phyloP scores from a whole-genome alignment of 2,888 invertebrate species.

The Bellardia pandia region DNA sequence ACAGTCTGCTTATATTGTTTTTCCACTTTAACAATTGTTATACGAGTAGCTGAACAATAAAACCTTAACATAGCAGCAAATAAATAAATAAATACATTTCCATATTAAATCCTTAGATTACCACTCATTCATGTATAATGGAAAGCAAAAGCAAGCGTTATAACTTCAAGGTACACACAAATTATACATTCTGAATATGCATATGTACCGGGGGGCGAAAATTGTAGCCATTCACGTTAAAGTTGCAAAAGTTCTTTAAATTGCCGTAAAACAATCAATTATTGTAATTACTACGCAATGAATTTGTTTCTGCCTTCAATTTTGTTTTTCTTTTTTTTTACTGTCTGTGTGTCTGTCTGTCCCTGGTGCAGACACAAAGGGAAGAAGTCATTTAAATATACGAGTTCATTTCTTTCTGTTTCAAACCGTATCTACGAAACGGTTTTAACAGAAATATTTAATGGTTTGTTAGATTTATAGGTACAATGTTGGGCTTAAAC shows the following conservation, averaged over 20 bases:
- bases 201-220: neutral
- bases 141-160: slow-evolving; percentile 12
- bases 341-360: slow-evolving; percentile 2
- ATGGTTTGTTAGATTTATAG: slow-evolving; percentile 12
- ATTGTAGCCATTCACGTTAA: slow-evolving; percentile 1
- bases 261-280: slow-evolving; percentile 70
- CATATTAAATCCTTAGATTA: slow-evolving; percentile 60
- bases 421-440: neutral
- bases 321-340: neutral
- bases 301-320: slow-evolving; percentile 33
- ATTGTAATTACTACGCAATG: slow-evolving; percentile 66
- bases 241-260: slow-evolving; percentile 45
- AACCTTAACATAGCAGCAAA: slow-evolving; percentile 2
- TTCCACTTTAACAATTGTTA: neutral
- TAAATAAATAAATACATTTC: slow-evolving; percentile 58
- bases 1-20: neutral
- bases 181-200: neutral
- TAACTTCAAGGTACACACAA: slow-evolving; percentile 15
- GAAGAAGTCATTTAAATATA: neutral
- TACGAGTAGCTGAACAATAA: neutral
- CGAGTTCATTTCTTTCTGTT: neutral
- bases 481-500: neutral
- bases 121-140: slow-evolving; percentile 42
- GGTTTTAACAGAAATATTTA: slow-evolving; percentile 2
- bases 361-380: neutral